Evolutionary conservation across 92 coral and sea anemone species (phyloP).

Genomic region (Muricea muricata): DNA sequence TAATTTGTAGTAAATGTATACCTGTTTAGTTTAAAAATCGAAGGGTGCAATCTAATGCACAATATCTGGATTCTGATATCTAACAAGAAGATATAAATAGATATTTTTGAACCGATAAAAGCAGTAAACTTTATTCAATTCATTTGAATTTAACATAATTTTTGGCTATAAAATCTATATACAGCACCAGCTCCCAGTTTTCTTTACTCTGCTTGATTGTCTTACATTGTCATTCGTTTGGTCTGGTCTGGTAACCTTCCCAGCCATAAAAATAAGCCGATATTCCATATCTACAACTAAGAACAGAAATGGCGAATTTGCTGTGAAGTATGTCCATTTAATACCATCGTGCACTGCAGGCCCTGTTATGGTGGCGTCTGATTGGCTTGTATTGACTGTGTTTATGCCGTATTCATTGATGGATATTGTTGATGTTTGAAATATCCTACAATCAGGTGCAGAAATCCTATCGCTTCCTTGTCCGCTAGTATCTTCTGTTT

Average conservation of each 20-base stretch:
- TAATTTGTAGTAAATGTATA: too few species aligned
- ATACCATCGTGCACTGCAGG: slow-evolving; percentile 42
- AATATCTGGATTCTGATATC: too few species aligned
- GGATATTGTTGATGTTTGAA: not conserved
- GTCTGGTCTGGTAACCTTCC: slow-evolving; percentile 25
- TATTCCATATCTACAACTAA: not conserved
- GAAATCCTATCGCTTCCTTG: not conserved
- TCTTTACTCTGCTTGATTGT: not conserved
- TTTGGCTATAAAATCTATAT: not conserved
- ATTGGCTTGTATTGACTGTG: not conserved
- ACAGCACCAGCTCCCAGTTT: slow-evolving; percentile 17
- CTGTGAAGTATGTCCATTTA: slow-evolving; percentile 28
- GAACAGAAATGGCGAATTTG: slow-evolving; percentile 26
- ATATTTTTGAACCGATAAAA: too few species aligned
- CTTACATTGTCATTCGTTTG: not conserved
- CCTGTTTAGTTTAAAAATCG: too few species aligned
- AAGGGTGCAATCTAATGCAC: too few species aligned
- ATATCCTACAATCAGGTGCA: slow-evolving; percentile 1
- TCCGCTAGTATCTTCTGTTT: not conserved
- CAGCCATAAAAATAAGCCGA: not conserved
- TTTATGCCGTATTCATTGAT: slow-evolving; percentile 23
- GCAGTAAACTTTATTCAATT: not conserved
- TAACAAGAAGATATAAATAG: too few species aligned
- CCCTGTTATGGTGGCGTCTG: not conserved
- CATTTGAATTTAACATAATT: not conserved